Conservation (phyloP, 2,113 vertebrate species). For the Vicugna pacos region DNA sequence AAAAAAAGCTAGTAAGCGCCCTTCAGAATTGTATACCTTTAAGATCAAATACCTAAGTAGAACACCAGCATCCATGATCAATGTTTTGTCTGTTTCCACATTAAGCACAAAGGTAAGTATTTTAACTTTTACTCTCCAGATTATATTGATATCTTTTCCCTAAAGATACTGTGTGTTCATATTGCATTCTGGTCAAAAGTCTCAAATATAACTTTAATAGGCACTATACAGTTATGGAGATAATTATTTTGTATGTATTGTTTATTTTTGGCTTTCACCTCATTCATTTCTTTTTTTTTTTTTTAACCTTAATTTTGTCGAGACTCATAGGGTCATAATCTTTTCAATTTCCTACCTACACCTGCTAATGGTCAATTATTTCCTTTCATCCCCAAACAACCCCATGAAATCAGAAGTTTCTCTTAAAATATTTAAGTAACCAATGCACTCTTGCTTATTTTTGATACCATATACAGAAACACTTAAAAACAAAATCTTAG, state of each 20-base stretch:
- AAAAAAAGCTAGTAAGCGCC: background rate
- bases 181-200: background rate
- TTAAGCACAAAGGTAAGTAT: background rate
- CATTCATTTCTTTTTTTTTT: background rate
- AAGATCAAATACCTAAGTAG: background rate
- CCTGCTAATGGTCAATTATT: background rate
- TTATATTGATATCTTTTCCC: background rate
- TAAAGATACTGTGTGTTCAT: background rate
- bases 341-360: background rate
- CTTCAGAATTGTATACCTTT: background rate
- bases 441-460: background rate
- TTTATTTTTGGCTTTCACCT: background rate
- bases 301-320: background rate
- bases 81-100: background rate
- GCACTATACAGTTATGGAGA: background rate
- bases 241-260: background rate
- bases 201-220: constrained; percentile 25
- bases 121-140: background rate
- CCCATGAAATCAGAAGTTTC: background rate
- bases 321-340: background rate
- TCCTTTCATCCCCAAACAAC: background rate
- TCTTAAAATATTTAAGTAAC: constrained; percentile 36
- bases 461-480: background rate
- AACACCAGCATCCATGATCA: background rate
- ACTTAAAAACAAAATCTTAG: background rate